Conservation (phyloP, 2,113 vertebrate genomes). For the Takifugu flavidus region DNA sequence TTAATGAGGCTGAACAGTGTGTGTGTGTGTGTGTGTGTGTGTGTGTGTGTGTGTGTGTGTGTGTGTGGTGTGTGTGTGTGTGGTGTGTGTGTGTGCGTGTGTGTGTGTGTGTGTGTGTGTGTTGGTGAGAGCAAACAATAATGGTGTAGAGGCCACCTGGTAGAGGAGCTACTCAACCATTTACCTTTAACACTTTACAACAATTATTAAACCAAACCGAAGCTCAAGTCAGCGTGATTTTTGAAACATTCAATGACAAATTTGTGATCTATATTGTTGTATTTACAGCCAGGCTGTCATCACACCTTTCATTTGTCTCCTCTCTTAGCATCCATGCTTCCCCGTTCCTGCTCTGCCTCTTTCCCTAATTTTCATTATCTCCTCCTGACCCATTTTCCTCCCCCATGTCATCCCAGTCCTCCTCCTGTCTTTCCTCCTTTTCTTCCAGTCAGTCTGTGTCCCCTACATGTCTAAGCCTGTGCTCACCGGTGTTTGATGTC, state of each 20-base stretch:
- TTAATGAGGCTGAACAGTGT: slow-evolving; percentile 39
- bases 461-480: slow-evolving; percentile 79
- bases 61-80: slow-evolving; percentile 9
- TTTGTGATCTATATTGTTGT: neutral
- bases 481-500: slow-evolving; percentile 79
- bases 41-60: neutral
- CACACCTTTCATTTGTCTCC: neutral
- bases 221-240: neutral
- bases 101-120: slow-evolving; percentile 7
- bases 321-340: neutral
- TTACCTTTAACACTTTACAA: too few species aligned
- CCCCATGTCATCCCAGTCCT: slow-evolving; percentile 21
- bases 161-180: too few species aligned
- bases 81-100: neutral
- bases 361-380: slow-evolving; percentile 19
- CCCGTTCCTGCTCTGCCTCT: neutral
- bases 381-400: slow-evolving; percentile 22
- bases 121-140: neutral
- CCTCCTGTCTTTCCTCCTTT: slow-evolving; percentile 24
- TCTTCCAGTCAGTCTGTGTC: slow-evolving; percentile 65
- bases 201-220: neutral
- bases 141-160: too few species aligned
- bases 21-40: neutral
- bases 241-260: too few species aligned
- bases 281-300: neutral